Conservation (phyloP, 2,797 vertebrate genomes). For the Dromococcyx pavoninus region DNA sequence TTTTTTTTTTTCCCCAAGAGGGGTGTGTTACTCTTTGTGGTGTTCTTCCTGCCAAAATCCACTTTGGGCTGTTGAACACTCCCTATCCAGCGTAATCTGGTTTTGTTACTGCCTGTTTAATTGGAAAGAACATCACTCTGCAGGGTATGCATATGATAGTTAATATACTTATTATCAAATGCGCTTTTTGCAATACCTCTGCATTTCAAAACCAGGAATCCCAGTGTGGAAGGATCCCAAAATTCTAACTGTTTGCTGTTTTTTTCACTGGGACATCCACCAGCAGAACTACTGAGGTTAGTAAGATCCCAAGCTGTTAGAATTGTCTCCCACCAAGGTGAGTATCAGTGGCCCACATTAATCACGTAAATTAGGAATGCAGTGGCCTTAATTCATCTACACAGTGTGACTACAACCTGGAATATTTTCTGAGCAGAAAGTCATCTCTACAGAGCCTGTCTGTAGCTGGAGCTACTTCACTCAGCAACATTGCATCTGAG, state of each 20-base stretch:
- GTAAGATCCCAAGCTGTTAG: background rate
- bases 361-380: background rate
- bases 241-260: background rate
- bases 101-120: background rate
- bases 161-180: background rate
- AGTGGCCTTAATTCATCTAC: background rate
- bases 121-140: background rate
- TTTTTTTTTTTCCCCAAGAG: background rate
- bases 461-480: background rate
- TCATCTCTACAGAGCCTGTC: background rate
- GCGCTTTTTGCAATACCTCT: background rate
- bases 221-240: background rate
- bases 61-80: background rate
- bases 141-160: background rate
- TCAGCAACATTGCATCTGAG: background rate
- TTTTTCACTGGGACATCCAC: background rate
- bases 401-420: background rate
- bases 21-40: background rate
- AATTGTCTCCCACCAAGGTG: background rate
- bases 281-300: background rate
- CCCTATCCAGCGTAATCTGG: background rate
- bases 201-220: background rate
- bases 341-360: background rate
- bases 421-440: background rate
- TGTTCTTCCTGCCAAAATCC: conserved; percentile 23